A percentile compares a stretch with the other conserved stretches of the same genome.
phyloP scores from a whole-genome alignment of 2,797 vertebrate species.

The Nyctibius grandis region DNA sequence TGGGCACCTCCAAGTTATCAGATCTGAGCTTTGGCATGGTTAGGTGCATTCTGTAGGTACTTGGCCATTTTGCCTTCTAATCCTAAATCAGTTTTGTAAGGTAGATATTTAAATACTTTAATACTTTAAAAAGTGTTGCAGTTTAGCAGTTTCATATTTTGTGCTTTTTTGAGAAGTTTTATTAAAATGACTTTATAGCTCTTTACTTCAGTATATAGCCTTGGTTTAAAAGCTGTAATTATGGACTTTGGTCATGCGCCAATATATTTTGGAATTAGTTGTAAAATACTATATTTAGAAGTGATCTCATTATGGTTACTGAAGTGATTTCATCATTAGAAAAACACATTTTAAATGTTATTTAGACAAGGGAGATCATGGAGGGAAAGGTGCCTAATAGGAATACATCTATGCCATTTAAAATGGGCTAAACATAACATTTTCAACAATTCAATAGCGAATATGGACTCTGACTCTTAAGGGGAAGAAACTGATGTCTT shows the following conservation, averaged over 20 bases:
- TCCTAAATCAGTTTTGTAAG: neutral
- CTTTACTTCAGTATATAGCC: neutral
- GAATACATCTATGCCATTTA: neutral
- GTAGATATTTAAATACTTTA: neutral
- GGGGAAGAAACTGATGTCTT: neutral
- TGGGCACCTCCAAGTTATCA: neutral
- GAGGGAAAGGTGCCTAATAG: neutral
- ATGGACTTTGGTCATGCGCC: neutral
- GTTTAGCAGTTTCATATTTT: neutral
- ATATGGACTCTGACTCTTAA: neutral
- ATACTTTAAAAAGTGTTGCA: neutral
- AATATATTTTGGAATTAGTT: neutral
- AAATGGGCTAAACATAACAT: neutral
- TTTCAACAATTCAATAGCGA: neutral
- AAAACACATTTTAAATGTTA: neutral
- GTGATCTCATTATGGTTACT: neutral
- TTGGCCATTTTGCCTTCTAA: neutral
- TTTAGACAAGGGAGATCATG: neutral
- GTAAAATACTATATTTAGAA: neutral
- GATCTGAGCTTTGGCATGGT: neutral
- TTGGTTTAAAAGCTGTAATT: neutral
- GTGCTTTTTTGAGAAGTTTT: neutral
- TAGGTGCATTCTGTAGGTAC: neutral
- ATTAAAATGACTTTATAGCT: neutral
- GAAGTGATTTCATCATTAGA: neutral